Percentiles rank a stretch among this genome's conserved stretches.
phyloP scores from a whole-genome alignment of 2,797 vertebrate genomes.

The Harpagifer antarcticus region DNA sequence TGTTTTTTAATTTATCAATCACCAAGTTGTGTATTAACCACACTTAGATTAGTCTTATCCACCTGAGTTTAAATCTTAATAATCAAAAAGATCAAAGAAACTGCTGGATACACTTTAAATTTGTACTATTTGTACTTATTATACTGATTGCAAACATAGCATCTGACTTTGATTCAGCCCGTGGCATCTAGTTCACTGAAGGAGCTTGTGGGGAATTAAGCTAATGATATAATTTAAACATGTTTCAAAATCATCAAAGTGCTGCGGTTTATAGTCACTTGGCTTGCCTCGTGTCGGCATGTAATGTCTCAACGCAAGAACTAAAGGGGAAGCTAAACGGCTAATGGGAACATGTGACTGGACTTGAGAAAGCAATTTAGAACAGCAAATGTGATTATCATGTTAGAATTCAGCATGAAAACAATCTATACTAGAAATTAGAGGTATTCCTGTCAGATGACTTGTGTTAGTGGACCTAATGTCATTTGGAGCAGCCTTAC shows the following conservation, averaged over 20 bases:
- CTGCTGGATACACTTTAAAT: not conserved
- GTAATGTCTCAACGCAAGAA: conserved; percentile 64
- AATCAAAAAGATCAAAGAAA: not conserved
- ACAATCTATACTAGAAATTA: conserved; percentile 89
- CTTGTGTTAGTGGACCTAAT: conserved; percentile 81
- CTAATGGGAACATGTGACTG: conserved; percentile 85
- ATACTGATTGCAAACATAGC: conserved; percentile 29
- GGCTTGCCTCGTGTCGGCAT: conserved; percentile 59
- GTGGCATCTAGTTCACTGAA: conserved; percentile 42
- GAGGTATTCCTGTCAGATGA: conserved; percentile 87
- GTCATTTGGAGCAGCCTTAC: conserved; percentile 73
- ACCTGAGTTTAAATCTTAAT: not conserved
- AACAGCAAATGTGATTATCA: conserved; percentile 87
- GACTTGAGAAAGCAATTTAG: conserved; percentile 79
- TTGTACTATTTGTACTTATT: not conserved
- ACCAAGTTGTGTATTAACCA: not conserved
- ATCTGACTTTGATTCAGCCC: conserved; percentile 29
- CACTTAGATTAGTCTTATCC: not conserved
- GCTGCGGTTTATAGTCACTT: conserved; percentile 71
- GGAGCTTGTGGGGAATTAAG: conserved; percentile 62
- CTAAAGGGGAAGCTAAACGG: conserved; percentile 74
- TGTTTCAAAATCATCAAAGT: conserved; percentile 82
- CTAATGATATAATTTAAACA: conserved; percentile 75
- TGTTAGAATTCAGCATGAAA: conserved; percentile 89
- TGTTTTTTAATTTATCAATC: not conserved